These are phyloP conservation scores for Nemotelus nigrinus DNA, from an alignment of 2,888 invertebrate genomes.

Conservation along the genomic window DNA sequence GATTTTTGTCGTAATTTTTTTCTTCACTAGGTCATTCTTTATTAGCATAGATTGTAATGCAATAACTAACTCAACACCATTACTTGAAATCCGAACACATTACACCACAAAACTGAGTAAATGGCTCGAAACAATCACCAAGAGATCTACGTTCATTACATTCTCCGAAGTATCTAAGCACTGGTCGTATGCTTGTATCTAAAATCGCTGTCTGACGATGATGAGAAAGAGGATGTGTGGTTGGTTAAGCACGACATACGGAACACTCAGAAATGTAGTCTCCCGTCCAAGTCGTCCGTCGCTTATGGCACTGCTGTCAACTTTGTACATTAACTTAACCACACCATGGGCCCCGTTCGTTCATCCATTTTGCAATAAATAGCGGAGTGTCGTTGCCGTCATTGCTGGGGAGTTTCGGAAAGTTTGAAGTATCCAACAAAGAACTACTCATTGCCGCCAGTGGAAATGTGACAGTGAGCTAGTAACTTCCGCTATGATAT, in stretches of 20 bases:
- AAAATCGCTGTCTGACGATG: not conserved
- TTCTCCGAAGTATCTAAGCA: too few species aligned
- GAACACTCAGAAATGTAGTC: conserved; percentile 15
- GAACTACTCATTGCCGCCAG: not conserved
- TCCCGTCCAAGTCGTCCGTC: conserved; percentile 9
- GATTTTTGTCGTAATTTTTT: too few species aligned
- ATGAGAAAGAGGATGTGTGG: conserved; percentile 41
- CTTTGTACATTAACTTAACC: not conserved
- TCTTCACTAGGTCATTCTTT: too few species aligned
- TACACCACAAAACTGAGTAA: too few species aligned
- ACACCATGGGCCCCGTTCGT: not conserved
- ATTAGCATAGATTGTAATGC: too few species aligned
- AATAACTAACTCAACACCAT: too few species aligned
- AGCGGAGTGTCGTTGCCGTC: not conserved
- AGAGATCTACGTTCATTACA: too few species aligned
- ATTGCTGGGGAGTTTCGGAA: not conserved
- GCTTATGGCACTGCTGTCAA: not conserved
- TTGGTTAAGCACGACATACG: conserved; percentile 37
- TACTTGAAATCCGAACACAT: too few species aligned
- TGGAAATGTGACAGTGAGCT: conserved; percentile 23
- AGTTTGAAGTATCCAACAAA: conserved; percentile 19
- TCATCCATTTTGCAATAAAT: not conserved
- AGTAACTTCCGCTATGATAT: not conserved
- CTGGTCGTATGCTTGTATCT: too few species aligned
- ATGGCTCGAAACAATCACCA: too few species aligned